Base-by-base conservation (phyloP, 1,140 invertebrate species). In the Magallana angulata region DNA sequence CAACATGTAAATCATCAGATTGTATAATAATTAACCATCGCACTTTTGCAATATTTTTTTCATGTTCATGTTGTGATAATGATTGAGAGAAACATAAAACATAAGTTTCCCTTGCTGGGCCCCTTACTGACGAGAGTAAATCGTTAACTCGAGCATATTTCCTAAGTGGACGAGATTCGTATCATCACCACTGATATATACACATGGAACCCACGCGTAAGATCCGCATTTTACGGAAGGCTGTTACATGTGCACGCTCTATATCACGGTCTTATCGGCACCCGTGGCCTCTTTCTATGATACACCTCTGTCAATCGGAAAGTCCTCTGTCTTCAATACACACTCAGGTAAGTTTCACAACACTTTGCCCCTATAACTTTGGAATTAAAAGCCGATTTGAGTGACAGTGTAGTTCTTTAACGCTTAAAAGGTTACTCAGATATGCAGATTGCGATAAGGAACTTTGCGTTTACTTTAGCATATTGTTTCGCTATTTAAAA, bases 141-240 rank as follows among this genome's bases (percentile, higher is more conserved):
- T 48, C 36, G 36, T 6, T 30, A 36, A 1, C 12, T 7, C 68
- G 68, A 7, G 8, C 60, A 18, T 62, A 16, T n/a, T 64, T n/a
- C 7, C 24, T 30, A 76, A 30, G 68, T 76, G 36, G 68, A 76
- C 36, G 9, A 76, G 68, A 76, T 76, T 12, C 24, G 24, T 30
- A 76, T 30, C 68, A 76, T 76, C 68, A 76, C 36, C 6, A 30
- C 24, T 76, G 24, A 76, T 76, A 76, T 62, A 62, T 76, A 76
- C 8, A 76, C 8, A 76, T 76, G 68, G 68, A 76, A 76, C 68
- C 36, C 24, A 76, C 24, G 7, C 68, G 68, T 12, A 30, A 30
- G 68, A 76, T 24, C 68, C 14, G 30, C 24, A 76, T 76, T 36
- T 76, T 76, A 12, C 68, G 24, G 24, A 76, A 76, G 9, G 18